phyloP scores from a whole-genome alignment of 1,140 invertebrate genomes.

The Rhagoletis zephyria region DNA sequence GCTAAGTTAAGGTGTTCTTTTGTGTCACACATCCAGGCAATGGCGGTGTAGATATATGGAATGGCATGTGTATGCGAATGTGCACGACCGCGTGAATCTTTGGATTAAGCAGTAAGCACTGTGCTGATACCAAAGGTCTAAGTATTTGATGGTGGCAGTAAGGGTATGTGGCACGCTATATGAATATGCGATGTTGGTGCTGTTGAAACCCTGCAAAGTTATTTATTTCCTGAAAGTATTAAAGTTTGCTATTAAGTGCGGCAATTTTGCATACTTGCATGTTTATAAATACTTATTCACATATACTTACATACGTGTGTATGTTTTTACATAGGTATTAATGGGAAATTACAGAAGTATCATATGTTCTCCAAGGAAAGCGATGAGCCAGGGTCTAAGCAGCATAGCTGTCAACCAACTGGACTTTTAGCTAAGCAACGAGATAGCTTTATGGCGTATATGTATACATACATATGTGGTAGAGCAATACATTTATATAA shows the following conservation, averaged over 20 bases:
- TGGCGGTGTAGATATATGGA: background rate
- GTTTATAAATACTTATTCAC: background rate
- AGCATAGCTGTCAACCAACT: no score
- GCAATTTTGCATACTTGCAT: constrained; percentile 9
- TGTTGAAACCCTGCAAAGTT: constrained; percentile 27
- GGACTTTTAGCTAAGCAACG: no score
- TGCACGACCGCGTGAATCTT: background rate
- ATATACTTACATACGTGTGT: background rate
- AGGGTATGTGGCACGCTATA: no score
- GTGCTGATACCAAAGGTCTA: no score
- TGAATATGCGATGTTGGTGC: background rate
- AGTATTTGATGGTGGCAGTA: no score
- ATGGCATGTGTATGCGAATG: background rate
- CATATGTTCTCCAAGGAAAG: no score
- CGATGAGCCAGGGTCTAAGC: no score
- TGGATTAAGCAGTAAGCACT: background rate
- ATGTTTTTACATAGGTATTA: background rate
- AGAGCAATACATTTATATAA: no score
- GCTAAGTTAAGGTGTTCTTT: background rate
- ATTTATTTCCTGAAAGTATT: constrained; percentile 53
- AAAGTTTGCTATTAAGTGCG: constrained; percentile 2
- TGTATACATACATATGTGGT: no score
- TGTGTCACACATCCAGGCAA: background rate
- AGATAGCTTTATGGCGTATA: no score
- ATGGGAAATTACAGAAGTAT: no score